These are phyloP conservation scores for Mythimna impura DNA, from an alignment of 2,888 invertebrate genomes.

Conservation along the genomic window DNA sequence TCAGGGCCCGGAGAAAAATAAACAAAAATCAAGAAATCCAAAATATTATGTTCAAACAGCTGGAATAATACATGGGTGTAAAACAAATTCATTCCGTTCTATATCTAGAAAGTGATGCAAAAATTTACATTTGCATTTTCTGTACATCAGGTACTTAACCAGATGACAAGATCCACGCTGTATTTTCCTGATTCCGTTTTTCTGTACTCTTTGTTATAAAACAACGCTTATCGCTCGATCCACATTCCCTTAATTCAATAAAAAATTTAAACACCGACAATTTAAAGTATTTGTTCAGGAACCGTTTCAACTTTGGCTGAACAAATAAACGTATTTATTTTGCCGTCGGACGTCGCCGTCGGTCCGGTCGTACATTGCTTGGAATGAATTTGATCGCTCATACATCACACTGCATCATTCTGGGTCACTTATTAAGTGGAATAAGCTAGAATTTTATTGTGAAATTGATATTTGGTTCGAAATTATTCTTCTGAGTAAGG, in stretches of 20 bases:
- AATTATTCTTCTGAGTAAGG: slow-evolving; percentile 7
- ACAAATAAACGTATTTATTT: slow-evolving; percentile 41
- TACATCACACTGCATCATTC: slow-evolving; percentile 68
- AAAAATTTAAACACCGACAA: slow-evolving; percentile 66
- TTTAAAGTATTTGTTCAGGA: slow-evolving; percentile 68
- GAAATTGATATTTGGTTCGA: neutral
- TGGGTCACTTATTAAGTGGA: slow-evolving; percentile 7
- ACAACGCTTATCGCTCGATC: slow-evolving; percentile 58
- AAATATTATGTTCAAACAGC: too few species aligned
- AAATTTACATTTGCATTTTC: too few species aligned
- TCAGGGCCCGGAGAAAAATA: too few species aligned
- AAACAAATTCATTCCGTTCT: too few species aligned
- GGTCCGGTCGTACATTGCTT: slow-evolving; percentile 15
- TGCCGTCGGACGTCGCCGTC: neutral
- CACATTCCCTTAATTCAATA: slow-evolving; percentile 63
- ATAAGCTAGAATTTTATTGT: slow-evolving; percentile 24
- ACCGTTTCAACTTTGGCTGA: slow-evolving; percentile 61
- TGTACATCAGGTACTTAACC: too few species aligned
- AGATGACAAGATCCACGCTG: neutral
- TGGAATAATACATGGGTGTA: too few species aligned
- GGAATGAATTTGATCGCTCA: slow-evolving; percentile 59
- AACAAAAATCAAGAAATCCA: too few species aligned
- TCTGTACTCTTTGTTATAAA: slow-evolving; percentile 46
- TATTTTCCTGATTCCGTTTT: neutral
- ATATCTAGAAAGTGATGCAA: too few species aligned